A percentile compares a stretch with the other conserved stretches of the same genome.
These are phyloP conservation scores for Lepidurus apus DNA, from an alignment of 1,140 invertebrate species.

Conservation along the genomic window DNA sequence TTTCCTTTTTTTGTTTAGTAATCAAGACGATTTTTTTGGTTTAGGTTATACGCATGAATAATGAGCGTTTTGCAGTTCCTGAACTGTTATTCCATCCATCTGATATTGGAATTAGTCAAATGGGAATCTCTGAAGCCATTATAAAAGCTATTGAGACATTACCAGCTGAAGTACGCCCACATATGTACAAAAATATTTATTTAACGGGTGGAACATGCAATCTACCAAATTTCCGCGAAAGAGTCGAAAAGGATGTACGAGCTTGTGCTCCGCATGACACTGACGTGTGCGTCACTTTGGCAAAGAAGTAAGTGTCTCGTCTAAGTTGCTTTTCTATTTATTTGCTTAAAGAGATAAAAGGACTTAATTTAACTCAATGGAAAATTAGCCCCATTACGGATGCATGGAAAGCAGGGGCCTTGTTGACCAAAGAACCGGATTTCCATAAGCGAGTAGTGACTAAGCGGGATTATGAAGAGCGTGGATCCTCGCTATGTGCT, in stretches of 20 bases:
- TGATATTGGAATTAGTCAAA: conserved; percentile 88
- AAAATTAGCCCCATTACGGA: conserved; percentile 65
- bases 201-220: conserved; percentile 78
- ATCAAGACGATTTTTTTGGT: conserved; percentile 32
- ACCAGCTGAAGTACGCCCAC: conserved; percentile 70
- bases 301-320: conserved; percentile 49
- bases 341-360: conserved; percentile 3
- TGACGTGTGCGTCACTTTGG: conserved; percentile 63
- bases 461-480: conserved; percentile 81
- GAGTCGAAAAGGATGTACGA: conserved; percentile 72
- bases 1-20: neutral
- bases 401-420: conserved; percentile 79
- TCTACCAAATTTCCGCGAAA: conserved; percentile 76
- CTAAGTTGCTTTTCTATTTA: conserved; percentile 31
- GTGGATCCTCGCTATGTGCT: conserved; percentile 62
- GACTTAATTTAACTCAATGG: conserved; percentile 25
- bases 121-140: conserved; percentile 89
- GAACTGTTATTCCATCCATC: conserved; percentile 93
- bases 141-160: conserved; percentile 65
- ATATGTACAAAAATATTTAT: conserved; percentile 81
- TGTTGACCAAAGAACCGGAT: conserved; percentile 64
- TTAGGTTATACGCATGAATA: conserved; percentile 80
- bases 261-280: conserved; percentile 68
- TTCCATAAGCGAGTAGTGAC: conserved; percentile 69
- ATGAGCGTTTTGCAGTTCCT: conserved; percentile 87